These are phyloP conservation scores for Charadrius vociferus DNA, from an alignment of 2,113 vertebrate species.

Conservation along the genomic window DNA sequence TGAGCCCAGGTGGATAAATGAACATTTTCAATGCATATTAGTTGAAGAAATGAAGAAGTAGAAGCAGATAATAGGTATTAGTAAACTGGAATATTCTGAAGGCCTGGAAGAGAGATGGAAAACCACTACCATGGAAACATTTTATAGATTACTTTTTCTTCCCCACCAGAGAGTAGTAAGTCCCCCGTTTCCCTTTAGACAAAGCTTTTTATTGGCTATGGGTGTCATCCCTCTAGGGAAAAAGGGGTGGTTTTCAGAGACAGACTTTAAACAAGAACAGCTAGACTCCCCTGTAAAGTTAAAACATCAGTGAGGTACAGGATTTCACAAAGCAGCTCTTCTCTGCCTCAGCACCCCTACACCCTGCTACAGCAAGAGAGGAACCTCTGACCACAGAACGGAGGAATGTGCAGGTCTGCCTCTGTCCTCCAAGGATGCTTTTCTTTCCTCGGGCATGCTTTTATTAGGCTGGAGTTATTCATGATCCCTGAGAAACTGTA, in stretches of 20 bases:
- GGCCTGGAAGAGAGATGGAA: not conserved
- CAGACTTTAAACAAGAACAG: not conserved
- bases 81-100: not conserved
- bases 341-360: not conserved
- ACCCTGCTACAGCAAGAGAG: not conserved
- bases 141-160: not conserved
- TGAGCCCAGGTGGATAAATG: conserved; percentile 13
- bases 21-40: conserved; percentile 21
- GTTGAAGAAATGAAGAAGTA: not conserved
- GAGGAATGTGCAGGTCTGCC: not conserved
- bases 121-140: not conserved
- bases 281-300: not conserved
- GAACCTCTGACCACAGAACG: not conserved
- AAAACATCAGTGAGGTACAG: not conserved
- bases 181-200: not conserved
- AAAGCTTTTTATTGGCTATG: not conserved
- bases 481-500: not conserved
- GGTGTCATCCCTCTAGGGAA: not conserved
- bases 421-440: not conserved
- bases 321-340: not conserved
- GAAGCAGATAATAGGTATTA: not conserved
- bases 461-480: not conserved
- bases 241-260: not conserved
- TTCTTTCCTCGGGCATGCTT: not conserved
- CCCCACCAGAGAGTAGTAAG: not conserved